Percentiles rank a stretch among this genome's conserved stretches.
Conservation (phyloP, 2,113 vertebrate genomes). For the Perognathus longimembris region DNA sequence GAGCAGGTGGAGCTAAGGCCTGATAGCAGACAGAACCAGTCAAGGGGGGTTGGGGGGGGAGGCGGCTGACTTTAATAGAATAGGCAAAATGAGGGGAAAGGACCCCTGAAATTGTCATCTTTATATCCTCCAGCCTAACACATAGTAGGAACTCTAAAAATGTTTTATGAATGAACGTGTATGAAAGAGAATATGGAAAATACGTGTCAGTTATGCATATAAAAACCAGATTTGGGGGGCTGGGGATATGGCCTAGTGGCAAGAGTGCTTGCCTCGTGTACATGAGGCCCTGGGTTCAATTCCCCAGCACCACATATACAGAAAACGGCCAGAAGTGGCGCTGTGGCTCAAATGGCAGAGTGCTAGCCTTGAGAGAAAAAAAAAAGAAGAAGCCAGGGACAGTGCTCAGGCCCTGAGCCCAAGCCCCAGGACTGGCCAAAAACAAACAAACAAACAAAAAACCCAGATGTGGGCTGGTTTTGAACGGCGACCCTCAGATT, state of each 20-base stretch:
- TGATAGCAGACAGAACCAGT: neutral
- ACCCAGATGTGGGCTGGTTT: neutral
- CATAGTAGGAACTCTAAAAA: neutral
- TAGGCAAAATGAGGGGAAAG: neutral
- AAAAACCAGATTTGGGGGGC: neutral
- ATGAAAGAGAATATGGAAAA: neutral
- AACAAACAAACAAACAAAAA: neutral
- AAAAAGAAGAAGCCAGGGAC: too few relatives aligned
- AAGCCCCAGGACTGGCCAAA: too few relatives aligned
- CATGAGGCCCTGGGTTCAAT: too few relatives aligned
- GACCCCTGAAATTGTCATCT: neutral
- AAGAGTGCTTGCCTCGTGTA: too few relatives aligned
- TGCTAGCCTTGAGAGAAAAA: too few relatives aligned
- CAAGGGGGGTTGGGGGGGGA: neutral
- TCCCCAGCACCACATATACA: too few relatives aligned
- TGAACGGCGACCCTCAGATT: neutral
- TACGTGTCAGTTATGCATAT: neutral
- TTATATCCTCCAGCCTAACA: neutral
- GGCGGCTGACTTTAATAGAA: neutral
- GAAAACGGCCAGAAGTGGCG: too few relatives aligned
- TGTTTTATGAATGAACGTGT: neutral
- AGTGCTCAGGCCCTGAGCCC: too few relatives aligned
- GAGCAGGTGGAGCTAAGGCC: constrained; percentile 13
- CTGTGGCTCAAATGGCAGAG: too few relatives aligned
- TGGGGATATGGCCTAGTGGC: too few relatives aligned